Evolutionary conservation across 1,140 invertebrate genomes (phyloP).

Genomic region (Mya arenaria): DNA sequence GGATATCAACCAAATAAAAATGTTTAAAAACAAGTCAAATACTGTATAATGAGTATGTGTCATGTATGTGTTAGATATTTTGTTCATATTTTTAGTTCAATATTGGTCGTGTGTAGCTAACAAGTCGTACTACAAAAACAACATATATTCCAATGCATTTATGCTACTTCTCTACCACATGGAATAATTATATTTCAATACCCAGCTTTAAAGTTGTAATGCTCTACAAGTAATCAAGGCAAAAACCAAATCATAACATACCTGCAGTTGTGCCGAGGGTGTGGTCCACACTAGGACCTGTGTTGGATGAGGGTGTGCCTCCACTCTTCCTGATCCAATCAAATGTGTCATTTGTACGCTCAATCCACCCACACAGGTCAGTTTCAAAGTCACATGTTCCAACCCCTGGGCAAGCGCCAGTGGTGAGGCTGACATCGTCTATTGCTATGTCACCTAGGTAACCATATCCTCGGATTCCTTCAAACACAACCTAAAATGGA

Average conservation of each 20-base stretch:
- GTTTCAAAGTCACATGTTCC: conserved; percentile 73
- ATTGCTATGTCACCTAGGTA: conserved; percentile 72
- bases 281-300: conserved; percentile 76
- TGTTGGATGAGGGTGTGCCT: conserved; percentile 62
- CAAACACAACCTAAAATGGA: conserved; percentile 67
- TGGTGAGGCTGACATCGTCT: conserved; percentile 63
- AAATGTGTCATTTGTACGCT: conserved; percentile 71
- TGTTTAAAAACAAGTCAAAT: not conserved
- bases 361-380: conserved; percentile 72
- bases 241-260: too few relatives aligned
- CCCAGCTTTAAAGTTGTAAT: too few relatives aligned
- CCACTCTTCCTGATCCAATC: conserved; percentile 70
- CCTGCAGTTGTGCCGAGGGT: conserved; percentile 68
- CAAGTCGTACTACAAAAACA: too few relatives aligned
- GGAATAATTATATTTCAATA: too few relatives aligned
- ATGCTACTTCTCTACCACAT: too few relatives aligned
- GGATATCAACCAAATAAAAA: not conserved
- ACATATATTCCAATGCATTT: too few relatives aligned
- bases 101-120: too few relatives aligned
- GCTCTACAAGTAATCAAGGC: too few relatives aligned
- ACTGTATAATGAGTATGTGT: too few relatives aligned
- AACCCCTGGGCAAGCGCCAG: conserved; percentile 56
- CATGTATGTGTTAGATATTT: too few relatives aligned
- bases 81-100: too few relatives aligned
- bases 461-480: conserved; percentile 64